Evolutionary conservation across 2,888 invertebrate genomes (phyloP).

Genomic region (Apotomis betuletana): DNA sequence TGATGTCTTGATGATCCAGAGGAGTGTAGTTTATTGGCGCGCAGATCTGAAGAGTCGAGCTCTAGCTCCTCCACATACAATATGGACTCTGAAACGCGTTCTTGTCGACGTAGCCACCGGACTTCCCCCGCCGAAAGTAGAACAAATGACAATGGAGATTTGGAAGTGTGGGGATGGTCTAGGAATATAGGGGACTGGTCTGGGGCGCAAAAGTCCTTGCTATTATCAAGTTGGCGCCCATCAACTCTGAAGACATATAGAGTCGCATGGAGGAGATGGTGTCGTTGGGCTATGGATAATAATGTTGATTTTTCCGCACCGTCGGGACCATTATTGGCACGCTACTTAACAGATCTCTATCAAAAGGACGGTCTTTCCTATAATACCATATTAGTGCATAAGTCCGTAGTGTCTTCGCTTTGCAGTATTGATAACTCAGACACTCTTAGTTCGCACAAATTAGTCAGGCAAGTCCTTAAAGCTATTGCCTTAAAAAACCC

Average conservation of each 20-base stretch:
- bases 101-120: not conserved
- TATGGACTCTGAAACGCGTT: not conserved
- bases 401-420: not conserved
- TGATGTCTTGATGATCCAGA: not conserved
- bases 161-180: constrained; percentile 1
- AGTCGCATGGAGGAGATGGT: not conserved
- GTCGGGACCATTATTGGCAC: not conserved
- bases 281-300: not conserved
- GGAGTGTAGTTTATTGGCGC: not conserved
- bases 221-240: not conserved
- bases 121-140: not conserved
- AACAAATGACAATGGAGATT: not conserved
- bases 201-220: not conserved
- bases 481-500: not conserved
- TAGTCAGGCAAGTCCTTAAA: not conserved
- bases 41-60: constrained; percentile 3
- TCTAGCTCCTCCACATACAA: not conserved
- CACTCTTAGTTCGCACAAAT: not conserved
- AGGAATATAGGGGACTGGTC: not conserved
- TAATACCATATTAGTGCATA: not conserved
- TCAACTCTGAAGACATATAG: not conserved
- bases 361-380: not conserved
- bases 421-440: not conserved
- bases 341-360: not conserved
- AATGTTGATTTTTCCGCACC: not conserved